Base-by-base conservation (phyloP, 2,888 invertebrate species). In the Macaria liturata region DNA sequence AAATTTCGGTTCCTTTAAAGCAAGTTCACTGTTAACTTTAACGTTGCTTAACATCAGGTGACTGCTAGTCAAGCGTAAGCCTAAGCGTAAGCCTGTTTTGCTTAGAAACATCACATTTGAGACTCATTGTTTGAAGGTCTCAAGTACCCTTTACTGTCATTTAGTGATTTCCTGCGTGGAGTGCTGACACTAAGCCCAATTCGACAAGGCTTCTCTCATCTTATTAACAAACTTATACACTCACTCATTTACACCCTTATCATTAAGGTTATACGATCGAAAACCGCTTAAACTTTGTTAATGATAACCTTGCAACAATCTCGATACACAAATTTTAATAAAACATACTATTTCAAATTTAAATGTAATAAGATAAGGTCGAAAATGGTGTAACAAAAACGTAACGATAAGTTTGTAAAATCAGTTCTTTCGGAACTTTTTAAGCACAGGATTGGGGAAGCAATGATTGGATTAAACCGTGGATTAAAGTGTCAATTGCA, bases 171-270 rank as follows among this genome's bases (percentile, higher is more conserved):
- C 75, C 71, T 67, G 82, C 87, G 80, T 88, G 84, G 87, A 87
- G 87, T 86, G 90, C 86, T 88, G 91, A 91, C 90, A 88, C 86
- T 91, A 86, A 91, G 88, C 67, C 83, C 86, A 68, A 84, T 88
- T 86, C 78, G 86, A 76, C 70, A 71, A 80, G 83, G 78, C 78
- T 78, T 80, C 83, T 86, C 84, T 80, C 81, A 83, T 80, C 81
- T 81, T 68, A 74, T 65, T 65, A 66, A 76, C 79, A 68, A 76
- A 69, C 54, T 65, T 72, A 62, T 39, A 42, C 67, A 52, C 61
- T 59, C 44, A 30, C 9, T 20, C 32, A 9, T 4, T 46, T 39
- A 31, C 49, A 50, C 42, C 61, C 64, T 71, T 70, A 70, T 69
- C 9, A 0, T 2, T n/a, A 43, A 42, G 0, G 30, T 0, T 0